These are phyloP conservation scores for Hydractinia echinata DNA, from an alignment of 30 jellyfish, hydroid and myxozoan species.

Conservation along the genomic window DNA sequence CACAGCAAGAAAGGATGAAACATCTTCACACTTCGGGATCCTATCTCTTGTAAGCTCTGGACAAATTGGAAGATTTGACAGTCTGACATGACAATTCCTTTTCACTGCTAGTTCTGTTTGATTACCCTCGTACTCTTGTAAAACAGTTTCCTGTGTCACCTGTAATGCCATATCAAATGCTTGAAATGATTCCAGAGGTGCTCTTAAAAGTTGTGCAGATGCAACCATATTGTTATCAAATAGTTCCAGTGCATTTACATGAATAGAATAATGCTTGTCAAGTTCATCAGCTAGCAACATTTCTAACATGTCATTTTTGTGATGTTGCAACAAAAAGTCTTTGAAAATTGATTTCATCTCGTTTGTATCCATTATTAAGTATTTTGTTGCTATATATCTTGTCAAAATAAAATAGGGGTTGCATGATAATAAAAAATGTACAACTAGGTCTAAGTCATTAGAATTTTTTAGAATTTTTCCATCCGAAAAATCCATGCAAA, in stretches of 20 bases:
- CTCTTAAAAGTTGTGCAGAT: slow-evolving; percentile 49
- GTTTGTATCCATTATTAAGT: slow-evolving; percentile 12
- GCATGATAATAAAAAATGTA: too few relatives aligned
- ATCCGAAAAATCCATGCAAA: too few relatives aligned
- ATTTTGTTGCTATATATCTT: too few relatives aligned
- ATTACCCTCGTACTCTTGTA: background rate
- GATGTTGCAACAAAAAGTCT: slow-evolving; percentile 56
- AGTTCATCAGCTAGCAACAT: slow-evolving; percentile 40
- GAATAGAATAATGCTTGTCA: slow-evolving; percentile 55
- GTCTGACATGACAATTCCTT: slow-evolving; percentile 56
- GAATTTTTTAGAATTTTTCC: too few relatives aligned
- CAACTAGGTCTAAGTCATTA: too few relatives aligned
- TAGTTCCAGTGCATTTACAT: slow-evolving; percentile 76
- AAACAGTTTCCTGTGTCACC: slow-evolving; percentile 25
- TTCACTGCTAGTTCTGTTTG: slow-evolving; percentile 25
- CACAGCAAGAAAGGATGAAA: slow-evolving; percentile 71
- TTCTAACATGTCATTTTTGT: slow-evolving; percentile 39
- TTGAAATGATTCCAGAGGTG: slow-evolving; percentile 57
- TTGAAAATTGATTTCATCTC: slow-evolving; percentile 52
- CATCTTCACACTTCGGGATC: slow-evolving; percentile 81
- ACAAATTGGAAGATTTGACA: slow-evolving; percentile 87
- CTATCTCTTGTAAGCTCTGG: slow-evolving; percentile 79
- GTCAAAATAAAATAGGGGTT: too few relatives aligned
- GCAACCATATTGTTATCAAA: slow-evolving; percentile 71
- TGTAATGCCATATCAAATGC: slow-evolving; percentile 62